A percentile compares a stretch with the other conserved stretches of the same genome.
These are phyloP conservation scores for Dryobates pubescens DNA, from an alignment of 2,797 vertebrate genomes.

Conservation along the genomic window DNA sequence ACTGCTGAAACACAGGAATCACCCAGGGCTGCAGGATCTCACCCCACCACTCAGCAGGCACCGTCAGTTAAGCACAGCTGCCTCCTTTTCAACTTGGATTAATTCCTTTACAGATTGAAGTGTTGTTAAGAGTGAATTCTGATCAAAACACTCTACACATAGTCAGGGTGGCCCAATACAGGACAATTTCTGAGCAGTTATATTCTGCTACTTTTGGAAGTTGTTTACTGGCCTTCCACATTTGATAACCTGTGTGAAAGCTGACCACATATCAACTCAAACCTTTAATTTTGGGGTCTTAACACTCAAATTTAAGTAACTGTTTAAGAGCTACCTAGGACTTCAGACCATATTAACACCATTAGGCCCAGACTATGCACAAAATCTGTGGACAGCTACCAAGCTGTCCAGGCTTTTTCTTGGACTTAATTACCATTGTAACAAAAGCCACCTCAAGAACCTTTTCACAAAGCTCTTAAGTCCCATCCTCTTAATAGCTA, in stretches of 20 bases:
- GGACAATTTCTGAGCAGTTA: not conserved
- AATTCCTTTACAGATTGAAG: not conserved
- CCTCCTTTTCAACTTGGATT: not conserved
- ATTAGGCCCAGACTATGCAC: accelerated
- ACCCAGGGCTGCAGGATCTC: not conserved
- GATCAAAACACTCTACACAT: not conserved
- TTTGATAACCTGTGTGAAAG: not conserved
- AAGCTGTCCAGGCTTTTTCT: not conserved
- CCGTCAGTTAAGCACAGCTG: not conserved
- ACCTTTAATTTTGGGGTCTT: not conserved
- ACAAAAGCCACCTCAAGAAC: not conserved
- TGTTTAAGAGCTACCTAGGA: not conserved
- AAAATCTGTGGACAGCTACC: not conserved
- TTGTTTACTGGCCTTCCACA: not conserved
- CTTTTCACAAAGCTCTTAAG: not conserved
- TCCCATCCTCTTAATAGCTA: not conserved
- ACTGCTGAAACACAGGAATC: not conserved
- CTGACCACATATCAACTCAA: not conserved
- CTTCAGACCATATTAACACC: not conserved
- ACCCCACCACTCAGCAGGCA: not conserved
- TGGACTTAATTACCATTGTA: not conserved
- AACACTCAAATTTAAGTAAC: not conserved
- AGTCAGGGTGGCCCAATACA: not conserved
- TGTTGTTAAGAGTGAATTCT: not conserved
- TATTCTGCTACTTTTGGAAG: not conserved